phyloP scores from a whole-genome alignment of 2,113 vertebrate genomes.

The Micromys minutus region DNA sequence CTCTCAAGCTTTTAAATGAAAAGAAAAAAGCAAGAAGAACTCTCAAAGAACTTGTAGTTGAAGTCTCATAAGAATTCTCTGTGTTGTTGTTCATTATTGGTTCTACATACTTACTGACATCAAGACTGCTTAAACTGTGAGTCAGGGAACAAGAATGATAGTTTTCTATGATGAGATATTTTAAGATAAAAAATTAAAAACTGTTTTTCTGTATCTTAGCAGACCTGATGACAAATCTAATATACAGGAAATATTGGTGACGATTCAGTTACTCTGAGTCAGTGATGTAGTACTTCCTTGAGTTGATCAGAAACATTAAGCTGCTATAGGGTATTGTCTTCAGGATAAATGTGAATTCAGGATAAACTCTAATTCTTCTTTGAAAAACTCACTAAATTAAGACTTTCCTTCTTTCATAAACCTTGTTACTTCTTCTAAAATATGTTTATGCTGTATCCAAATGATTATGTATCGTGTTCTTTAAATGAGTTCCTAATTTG shows the following conservation, averaged over 20 bases:
- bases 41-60: constrained; percentile 5
- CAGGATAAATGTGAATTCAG: constrained; percentile 44
- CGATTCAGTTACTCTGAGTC: constrained; percentile 77
- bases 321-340: constrained; percentile 59
- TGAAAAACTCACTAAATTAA: constrained; percentile 11
- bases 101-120: neutral
- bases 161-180: constrained; percentile 48
- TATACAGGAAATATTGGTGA: constrained; percentile 62
- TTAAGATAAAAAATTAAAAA: constrained; percentile 66
- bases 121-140: constrained; percentile 23
- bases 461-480: neutral
- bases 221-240: constrained; percentile 62
- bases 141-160: constrained; percentile 16
- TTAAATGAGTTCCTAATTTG: constrained; percentile 30
- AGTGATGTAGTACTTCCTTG: constrained; percentile 73
- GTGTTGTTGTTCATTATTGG: neutral
- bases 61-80: neutral
- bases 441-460: neutral
- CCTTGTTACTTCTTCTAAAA: neutral
- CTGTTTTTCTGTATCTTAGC: constrained; percentile 76
- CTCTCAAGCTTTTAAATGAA: neutral
- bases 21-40: constrained; percentile 34
- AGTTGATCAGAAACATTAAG: constrained; percentile 33
- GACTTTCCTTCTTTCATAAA: constrained; percentile 50
- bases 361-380: constrained; percentile 35